A percentile compares a stretch with the other conserved stretches of the same genome.
Conservation (phyloP, 1,140 invertebrate genomes). For the Anagrus nilaparvatae region DNA sequence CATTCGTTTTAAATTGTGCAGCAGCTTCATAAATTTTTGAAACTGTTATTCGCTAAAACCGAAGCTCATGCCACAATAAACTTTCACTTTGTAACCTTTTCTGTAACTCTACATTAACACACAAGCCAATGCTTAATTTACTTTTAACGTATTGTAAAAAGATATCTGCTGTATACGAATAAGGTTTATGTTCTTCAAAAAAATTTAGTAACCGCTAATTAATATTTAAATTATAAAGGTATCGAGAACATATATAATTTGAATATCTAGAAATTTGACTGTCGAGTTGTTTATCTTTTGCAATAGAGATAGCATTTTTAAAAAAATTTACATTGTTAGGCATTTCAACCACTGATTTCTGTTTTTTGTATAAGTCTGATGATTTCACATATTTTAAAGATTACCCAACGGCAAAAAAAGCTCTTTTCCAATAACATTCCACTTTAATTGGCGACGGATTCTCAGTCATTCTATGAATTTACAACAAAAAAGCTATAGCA, state of each 20-base stretch:
- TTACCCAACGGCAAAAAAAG: conserved; percentile 5
- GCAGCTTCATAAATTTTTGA: conserved; percentile 29
- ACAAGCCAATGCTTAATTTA: conserved; percentile 6
- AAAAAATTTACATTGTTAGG: not conserved
- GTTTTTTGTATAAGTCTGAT: not conserved
- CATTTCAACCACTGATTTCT: not conserved
- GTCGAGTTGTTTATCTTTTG: not conserved
- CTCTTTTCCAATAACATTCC: conserved; percentile 21
- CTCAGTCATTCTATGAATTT: conserved; percentile 16
- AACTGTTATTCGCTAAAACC: conserved; percentile 28
- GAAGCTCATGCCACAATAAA: conserved; percentile 23
- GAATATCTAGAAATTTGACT: not conserved
- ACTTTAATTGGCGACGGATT: conserved; percentile 14
- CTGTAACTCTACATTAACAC: conserved; percentile 3
- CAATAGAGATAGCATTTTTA: not conserved
- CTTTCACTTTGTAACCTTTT: conserved; percentile 18
- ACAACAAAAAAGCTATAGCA: conserved; percentile 19
- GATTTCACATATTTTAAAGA: not conserved
- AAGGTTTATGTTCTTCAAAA: not conserved
- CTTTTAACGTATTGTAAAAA: conserved; percentile 15
- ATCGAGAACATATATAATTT: not conserved
- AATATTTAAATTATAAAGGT: not conserved
- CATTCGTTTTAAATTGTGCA: conserved; percentile 22
- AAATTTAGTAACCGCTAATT: not conserved
- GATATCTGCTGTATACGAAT: conserved; percentile 6